A percentile compares a stretch with the other conserved stretches of the same genome.
phyloP scores from a whole-genome alignment of 1,140 invertebrate genomes.

The Trachymyrmex septentrionalis region DNA sequence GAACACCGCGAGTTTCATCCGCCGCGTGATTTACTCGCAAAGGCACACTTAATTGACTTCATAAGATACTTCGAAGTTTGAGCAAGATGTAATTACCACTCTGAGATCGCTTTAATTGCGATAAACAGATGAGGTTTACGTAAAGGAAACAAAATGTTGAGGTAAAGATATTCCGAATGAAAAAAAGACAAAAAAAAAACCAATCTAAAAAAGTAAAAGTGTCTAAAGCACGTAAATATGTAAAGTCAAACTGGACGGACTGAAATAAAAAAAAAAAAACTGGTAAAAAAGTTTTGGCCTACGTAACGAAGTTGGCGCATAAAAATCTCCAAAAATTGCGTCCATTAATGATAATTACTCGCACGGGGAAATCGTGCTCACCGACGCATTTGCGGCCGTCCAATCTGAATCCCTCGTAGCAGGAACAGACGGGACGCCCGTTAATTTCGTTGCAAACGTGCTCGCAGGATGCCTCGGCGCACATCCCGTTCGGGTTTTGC shows the following conservation, averaged over 20 bases:
- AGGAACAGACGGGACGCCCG: constrained; percentile 85
- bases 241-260: background rate
- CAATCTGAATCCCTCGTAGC: constrained; percentile 84
- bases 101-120: background rate
- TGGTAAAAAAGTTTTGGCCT: background rate
- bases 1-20: background rate
- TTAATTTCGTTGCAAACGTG: constrained; percentile 86
- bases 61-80: background rate
- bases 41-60: constrained; percentile 12
- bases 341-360: constrained; percentile 19
- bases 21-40: background rate
- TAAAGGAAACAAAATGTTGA: background rate
- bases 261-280: background rate
- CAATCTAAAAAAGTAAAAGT: background rate
- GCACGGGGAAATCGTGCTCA: constrained; percentile 64
- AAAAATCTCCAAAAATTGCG: background rate
- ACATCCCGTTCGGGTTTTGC: constrained; percentile 77
- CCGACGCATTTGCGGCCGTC: constrained; percentile 83
- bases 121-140: background rate
- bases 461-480: constrained; percentile 82
- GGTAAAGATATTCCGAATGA: background rate
- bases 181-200: too few relatives aligned
- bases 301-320: background rate
- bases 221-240: background rate
- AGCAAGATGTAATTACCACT: background rate